Evolutionary conservation across 2,113 vertebrate genomes (phyloP), one percentile per base, ranked within the genome.

Genomic region (Heterotis niloticus): DNA sequence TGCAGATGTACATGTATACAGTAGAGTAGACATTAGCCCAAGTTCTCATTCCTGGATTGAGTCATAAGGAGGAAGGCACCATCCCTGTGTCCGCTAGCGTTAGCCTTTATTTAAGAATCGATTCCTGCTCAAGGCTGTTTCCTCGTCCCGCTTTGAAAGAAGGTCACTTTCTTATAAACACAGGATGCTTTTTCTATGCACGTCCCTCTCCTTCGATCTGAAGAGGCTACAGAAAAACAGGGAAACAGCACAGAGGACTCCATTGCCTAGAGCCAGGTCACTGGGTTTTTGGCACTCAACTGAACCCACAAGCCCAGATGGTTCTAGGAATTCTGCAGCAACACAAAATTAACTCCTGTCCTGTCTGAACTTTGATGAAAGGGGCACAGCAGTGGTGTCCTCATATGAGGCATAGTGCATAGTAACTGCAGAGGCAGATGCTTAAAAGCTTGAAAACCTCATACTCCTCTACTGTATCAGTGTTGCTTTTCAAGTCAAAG

Each of bases 261-360:
- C n/a, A 51, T 20, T 72, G 69, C 51, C 14, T 72, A 72, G 10
- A 72, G 34, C 69, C 69, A 52, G 34, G 51, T 51, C 34, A 72
- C n/a, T 12, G 13, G 34, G 44, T 72, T 72, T 51, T n/a, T 54
- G 69, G 23, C 69, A 72, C 44, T 20, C 51, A 20, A 72, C 51
- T 52, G 51, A 23, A 51, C 34, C 52, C 23, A 18, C 44, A 54
- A 34, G 69, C 69, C 69, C 51, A 54, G 69, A 7, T 34, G 54
- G 44, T 54, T 34, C 69, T 72, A n/a, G 69, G 69, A 72, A 72
- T 51, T 23, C 69, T 23, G 34, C 69, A 72, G 14, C 23, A 5
- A n/a, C 69, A 72, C 14, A 51, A 51, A 54, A n/a, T 12, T 23
- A 20, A 51, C 52, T 72, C 23, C 54, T 72, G 51, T 51, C 11